These are phyloP conservation scores for Beris chalybata DNA, from an alignment of 2,888 invertebrate genomes.

Conservation along the genomic window DNA sequence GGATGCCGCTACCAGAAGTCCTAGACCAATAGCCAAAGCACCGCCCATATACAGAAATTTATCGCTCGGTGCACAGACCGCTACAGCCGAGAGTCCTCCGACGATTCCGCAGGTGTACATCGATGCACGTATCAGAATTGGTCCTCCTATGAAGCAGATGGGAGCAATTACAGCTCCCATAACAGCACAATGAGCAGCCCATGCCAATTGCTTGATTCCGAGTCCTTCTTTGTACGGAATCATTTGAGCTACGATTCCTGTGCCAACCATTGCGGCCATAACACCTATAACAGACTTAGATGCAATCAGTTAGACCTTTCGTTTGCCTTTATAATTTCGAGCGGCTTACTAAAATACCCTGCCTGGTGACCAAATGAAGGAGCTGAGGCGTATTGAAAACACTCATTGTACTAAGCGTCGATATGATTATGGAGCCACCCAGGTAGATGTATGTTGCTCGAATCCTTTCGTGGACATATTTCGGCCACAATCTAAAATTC, in stretches of 20 bases:
- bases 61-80: slow-evolving; percentile 95
- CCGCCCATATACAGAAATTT: slow-evolving; percentile 95
- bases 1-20: slow-evolving; percentile 91
- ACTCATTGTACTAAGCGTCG: slow-evolving; percentile 80
- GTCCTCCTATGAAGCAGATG: slow-evolving; percentile 88
- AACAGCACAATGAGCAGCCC: slow-evolving; percentile 82
- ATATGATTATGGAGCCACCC: slow-evolving; percentile 80
- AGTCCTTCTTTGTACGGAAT: slow-evolving; percentile 84
- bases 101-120: slow-evolving; percentile 95
- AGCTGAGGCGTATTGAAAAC: slow-evolving; percentile 82
- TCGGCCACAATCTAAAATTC: slow-evolving; percentile 82
- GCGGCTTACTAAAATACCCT: slow-evolving; percentile 72
- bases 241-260: slow-evolving; percentile 78
- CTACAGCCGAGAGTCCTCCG: slow-evolving; percentile 90
- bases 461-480: slow-evolving; percentile 88
- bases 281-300: slow-evolving; percentile 69
- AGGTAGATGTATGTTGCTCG: slow-evolving; percentile 90
- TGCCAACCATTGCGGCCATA: slow-evolving; percentile 87
- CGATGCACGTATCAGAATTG: slow-evolving; percentile 86
- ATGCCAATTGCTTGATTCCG: slow-evolving; percentile 82
- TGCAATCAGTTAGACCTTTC: neutral
- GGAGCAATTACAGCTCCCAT: slow-evolving; percentile 94
- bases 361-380: slow-evolving; percentile 76
- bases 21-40: slow-evolving; percentile 93
- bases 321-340: neutral